Percentiles rank a stretch among this genome's conserved stretches.
Evolutionary conservation across 2,888 invertebrate genomes (phyloP).

Genomic region (Sicus ferrugineus): DNA sequence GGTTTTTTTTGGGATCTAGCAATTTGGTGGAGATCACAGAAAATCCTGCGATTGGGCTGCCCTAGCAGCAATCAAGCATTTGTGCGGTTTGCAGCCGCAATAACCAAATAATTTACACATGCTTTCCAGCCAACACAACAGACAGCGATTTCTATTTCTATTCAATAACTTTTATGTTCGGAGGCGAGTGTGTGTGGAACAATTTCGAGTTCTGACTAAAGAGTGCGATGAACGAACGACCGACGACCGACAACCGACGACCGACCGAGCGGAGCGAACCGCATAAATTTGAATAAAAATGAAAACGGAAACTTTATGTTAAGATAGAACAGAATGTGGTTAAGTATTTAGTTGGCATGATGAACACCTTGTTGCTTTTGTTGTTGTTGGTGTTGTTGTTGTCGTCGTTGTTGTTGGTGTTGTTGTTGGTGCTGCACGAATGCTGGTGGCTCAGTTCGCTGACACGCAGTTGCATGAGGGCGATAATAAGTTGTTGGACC

Average conservation of each 20-base stretch:
- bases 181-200: conserved; percentile 10
- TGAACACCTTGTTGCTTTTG: conserved; percentile 2
- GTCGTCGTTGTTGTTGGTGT: background rate
- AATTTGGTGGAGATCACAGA: too few relatives aligned
- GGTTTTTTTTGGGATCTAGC: too few relatives aligned
- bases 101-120: background rate
- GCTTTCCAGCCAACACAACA: background rate
- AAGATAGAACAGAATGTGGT: background rate
- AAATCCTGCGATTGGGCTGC: too few relatives aligned
- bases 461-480: background rate
- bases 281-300: background rate
- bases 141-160: conserved; percentile 23
- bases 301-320: conserved; percentile 4
- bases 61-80: too few relatives aligned
- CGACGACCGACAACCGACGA: background rate
- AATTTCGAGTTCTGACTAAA: conserved; percentile 26
- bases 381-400: background rate
- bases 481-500: conserved; percentile 4
- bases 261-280: background rate
- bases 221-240: conserved; percentile 3
- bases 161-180: conserved; percentile 21
- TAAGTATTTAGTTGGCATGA: conserved; percentile 4
- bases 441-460: background rate
- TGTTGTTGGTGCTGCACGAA: background rate
- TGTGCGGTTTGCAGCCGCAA: background rate